Percentiles rank a stretch among this genome's conserved stretches.
These are phyloP conservation scores for Argyra leucocephala DNA, from an alignment of 2,888 invertebrate genomes.

Conservation along the genomic window DNA sequence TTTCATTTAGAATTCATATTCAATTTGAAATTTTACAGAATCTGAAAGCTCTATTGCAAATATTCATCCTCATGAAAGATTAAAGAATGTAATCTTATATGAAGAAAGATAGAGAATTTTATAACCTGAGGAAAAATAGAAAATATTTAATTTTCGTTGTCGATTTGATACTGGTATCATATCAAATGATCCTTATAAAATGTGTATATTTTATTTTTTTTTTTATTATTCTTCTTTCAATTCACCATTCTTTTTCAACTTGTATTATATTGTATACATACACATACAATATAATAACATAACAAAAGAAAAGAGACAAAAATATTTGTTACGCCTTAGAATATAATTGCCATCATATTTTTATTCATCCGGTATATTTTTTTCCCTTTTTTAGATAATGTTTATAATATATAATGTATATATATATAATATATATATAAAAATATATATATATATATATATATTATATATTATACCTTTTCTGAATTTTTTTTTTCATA, in stretches of 20 bases:
- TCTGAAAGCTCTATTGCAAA: no score
- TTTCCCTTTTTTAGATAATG: background rate
- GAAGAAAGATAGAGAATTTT: background rate
- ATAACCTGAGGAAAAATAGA: background rate
- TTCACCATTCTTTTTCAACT: background rate
- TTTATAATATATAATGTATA: no score
- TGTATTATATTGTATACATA: background rate
- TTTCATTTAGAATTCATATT: no score
- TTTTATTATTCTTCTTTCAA: background rate
- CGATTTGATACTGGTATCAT: background rate
- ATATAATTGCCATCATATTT: slow-evolving; percentile 3
- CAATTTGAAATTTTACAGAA: no score
- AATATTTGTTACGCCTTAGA: background rate
- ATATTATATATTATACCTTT: no score
- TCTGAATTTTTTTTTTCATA: background rate
- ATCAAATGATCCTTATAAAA: background rate
- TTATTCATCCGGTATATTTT: background rate
- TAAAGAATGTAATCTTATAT: background rate
- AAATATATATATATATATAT: no score
- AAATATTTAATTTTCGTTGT: background rate
- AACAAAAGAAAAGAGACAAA: background rate
- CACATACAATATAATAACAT: background rate
- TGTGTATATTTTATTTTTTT: background rate
- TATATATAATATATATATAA: no score
- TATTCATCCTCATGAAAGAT: no score